Evolutionary conservation across 2,888 invertebrate species (phyloP).

Genomic region (Synanthedon formicaeformis): DNA sequence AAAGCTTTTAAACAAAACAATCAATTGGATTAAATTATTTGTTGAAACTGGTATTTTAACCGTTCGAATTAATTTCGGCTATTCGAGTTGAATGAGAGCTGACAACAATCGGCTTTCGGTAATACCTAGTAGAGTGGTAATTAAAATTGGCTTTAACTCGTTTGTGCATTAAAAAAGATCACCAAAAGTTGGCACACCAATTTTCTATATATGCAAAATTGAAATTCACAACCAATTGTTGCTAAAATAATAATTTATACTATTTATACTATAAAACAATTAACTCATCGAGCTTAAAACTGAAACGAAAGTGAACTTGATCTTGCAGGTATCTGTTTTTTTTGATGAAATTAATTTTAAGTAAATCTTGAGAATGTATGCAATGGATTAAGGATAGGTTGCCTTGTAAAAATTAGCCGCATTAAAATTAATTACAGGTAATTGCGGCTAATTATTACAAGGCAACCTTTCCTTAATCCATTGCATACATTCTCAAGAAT

Average conservation of each 20-base stretch:
- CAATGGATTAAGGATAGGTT: too few relatives aligned
- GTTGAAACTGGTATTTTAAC: neutral
- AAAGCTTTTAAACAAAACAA: neutral
- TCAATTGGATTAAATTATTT: neutral
- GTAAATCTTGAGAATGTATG: too few relatives aligned
- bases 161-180: conserved; percentile 27
- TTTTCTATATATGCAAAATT: conserved; percentile 9
- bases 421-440: too few relatives aligned
- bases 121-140: conserved; percentile 24
- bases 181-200: conserved; percentile 28
- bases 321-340: too few relatives aligned
- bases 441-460: too few relatives aligned
- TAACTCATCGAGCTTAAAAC: neutral
- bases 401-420: too few relatives aligned
- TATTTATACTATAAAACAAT: neutral
- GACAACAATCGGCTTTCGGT: conserved; percentile 11
- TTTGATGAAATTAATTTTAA: too few relatives aligned
- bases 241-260: neutral
- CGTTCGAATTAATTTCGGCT: neutral
- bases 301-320: too few relatives aligned
- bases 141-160: conserved; percentile 43
- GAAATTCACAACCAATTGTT: neutral
- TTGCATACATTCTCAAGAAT: too few relatives aligned
- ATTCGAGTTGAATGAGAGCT: neutral
- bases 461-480: too few relatives aligned